Evolutionary conservation across 2,113 vertebrate species (phyloP), one percentile per base, ranked within the genome.

Genomic region (Melanocharis versteri): DNA sequence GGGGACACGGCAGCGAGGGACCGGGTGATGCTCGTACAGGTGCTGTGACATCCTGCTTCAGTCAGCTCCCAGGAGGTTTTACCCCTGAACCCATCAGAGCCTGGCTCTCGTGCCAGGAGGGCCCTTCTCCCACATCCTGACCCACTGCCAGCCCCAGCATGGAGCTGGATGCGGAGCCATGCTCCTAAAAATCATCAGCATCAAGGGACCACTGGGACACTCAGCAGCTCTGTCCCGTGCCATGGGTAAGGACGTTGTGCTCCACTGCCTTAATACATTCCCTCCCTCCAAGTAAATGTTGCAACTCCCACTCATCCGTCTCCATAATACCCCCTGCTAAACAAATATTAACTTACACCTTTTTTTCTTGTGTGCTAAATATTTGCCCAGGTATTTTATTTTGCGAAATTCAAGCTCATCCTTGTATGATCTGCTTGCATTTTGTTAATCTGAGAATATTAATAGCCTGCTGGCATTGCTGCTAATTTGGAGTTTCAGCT

Each of bases 361-460:
- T 48, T 80, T 69, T 44, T 51, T n/a, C 30, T 71, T 90, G 75
- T 16, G 39, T 20, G 48, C n/a, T 87, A 79, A 94, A 79, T 95
- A 68, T 94, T 89, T 93, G 54, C 53, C 33, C 28, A 64, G 40
- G 57, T 79, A 27, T 84, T 94, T 79, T 50, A 31, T 76, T 72
- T 57, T 58, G 65, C 28, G 85, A 33, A 87, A 84, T 89, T 83
- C 19, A 15, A 69, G 48, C 40, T 79, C 84, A 61, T 78, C 28
- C 70, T 65, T 50, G 23, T 66, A 14, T 51, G 58, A 94, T 68
- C 60, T 73, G 57, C 77, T 89, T 85, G 81, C 3, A 1, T 76
- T 68, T 93, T 82, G 77, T 84, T 91, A 69, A 93, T 94, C 73
- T 65, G 44, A 40, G 70, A 76, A 50, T 84, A 91, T 89, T 89